A percentile compares a stretch with the other conserved stretches of the same genome.
These are phyloP conservation scores for Onthophagus sagittarius DNA, from an alignment of 2,888 invertebrate genomes.

Conservation along the genomic window DNA sequence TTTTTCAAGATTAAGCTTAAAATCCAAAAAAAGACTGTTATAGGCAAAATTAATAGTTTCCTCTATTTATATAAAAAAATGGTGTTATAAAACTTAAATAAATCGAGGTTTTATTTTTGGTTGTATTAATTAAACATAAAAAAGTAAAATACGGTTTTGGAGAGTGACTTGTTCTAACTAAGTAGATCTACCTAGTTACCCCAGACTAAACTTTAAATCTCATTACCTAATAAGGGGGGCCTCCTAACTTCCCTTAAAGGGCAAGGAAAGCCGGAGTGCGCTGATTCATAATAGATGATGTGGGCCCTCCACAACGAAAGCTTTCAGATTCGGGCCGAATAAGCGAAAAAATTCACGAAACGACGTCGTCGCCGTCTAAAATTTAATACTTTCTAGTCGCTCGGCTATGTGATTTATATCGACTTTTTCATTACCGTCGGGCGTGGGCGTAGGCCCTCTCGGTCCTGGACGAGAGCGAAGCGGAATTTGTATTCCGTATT, in stretches of 20 bases:
- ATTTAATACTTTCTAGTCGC: constrained; percentile 35
- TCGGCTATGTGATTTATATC: constrained; percentile 37
- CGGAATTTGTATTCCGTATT: constrained; percentile 7
- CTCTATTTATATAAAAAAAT: too few relatives aligned
- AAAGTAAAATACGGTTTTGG: background rate
- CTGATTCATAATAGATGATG: constrained; percentile 2
- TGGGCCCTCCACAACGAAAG: background rate
- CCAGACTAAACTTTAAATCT: background rate
- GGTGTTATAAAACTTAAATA: too few relatives aligned
- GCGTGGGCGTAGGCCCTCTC: background rate
- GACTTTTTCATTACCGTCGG: constrained; percentile 39
- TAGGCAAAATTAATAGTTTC: too few relatives aligned
- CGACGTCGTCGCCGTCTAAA: constrained; percentile 21
- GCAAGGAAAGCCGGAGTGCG: background rate
- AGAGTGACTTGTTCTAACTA: background rate
- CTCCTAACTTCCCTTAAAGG: background rate
- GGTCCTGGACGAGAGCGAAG: background rate
- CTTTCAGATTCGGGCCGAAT: background rate
- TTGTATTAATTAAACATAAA: background rate
- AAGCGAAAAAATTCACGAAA: background rate
- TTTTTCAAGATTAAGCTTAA: too few relatives aligned
- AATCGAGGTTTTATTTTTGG: too few relatives aligned
- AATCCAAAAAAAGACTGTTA: too few relatives aligned
- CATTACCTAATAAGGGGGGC: background rate
- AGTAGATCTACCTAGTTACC: background rate